These are phyloP conservation scores for Neocloeon triangulifer DNA, from an alignment of 1,140 invertebrate genomes.

Conservation along the genomic window DNA sequence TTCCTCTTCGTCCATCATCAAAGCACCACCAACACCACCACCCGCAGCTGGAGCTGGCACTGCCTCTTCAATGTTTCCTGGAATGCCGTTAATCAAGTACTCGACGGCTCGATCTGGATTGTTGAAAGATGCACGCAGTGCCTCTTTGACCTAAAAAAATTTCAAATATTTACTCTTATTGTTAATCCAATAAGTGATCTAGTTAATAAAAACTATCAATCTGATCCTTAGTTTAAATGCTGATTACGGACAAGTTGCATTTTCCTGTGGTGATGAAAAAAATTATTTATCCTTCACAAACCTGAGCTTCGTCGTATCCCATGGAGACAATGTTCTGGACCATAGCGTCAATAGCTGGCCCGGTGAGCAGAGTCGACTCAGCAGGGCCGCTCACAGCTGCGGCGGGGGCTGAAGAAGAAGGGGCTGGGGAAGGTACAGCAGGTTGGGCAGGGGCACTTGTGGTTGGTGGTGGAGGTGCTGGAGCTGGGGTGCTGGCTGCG, in stretches of 20 bases:
- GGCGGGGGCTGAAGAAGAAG: no score
- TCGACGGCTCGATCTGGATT: slow-evolving; percentile 97
- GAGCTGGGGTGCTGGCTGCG: no score
- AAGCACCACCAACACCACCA: slow-evolving; percentile 6
- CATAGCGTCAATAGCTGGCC: slow-evolving; percentile 72
- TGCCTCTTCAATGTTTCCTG: slow-evolving; percentile 17
- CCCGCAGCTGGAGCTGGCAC: slow-evolving; percentile 7
- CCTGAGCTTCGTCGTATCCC: slow-evolving; percentile 59
- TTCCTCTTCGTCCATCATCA: slow-evolving; percentile 5
- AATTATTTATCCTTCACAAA: neutral
- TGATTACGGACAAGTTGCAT: neutral
- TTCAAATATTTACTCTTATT: neutral
- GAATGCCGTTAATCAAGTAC: slow-evolving; percentile 82
- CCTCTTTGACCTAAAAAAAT: slow-evolving; percentile 22
- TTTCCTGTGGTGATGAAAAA: neutral
- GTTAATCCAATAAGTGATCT: neutral
- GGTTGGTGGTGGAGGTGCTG: slow-evolving; percentile 2
- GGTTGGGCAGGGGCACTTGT: no score
- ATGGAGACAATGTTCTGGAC: slow-evolving; percentile 90
- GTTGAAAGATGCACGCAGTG: slow-evolving; percentile 89
- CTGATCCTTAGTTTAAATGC: neutral
- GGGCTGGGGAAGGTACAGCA: no score
- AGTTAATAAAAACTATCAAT: neutral
- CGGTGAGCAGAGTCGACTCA: slow-evolving; percentile 48
- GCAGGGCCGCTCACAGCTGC: no score